Base-by-base conservation (phyloP, 2,113 vertebrate species). In the Callorhinus ursinus region DNA sequence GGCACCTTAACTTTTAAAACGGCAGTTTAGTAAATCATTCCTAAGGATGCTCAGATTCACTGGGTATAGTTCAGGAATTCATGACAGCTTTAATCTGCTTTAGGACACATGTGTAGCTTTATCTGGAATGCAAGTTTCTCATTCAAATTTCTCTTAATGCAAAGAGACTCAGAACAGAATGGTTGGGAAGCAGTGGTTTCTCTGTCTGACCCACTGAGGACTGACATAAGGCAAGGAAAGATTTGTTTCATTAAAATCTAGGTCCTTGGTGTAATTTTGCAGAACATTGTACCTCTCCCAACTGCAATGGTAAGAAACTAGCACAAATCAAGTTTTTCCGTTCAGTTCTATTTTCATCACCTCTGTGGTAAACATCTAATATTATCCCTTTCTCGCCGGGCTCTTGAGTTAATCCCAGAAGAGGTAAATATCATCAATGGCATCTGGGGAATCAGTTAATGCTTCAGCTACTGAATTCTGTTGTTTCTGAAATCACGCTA, bases 221-320 rank as follows among this genome's bases (percentile, higher is more conserved):
- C 87, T 96, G 87, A 65, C 59, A 69, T 11, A 53, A 67, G n/a
- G 59, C 93, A 97, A 97, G 74, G 39, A 88, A 90, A 86, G 39
- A 18, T 93, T 94, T 95, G 39, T 81, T 95, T 98, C 96, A 81
- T 98, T 98, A 95, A 97, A 98, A 92, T 72, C 79, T 42, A 84
- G 53, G 81, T 94, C 92, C 94, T 97, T 93, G 7, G 84, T 93
- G 82, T 59, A 79, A 84, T 96, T 97, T 96, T 97, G 76, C 31
- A 95, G 74, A 96, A 88, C 7, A 85, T 24, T 49, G 12, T n/a
- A 51, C 0, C 57, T 93, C 86, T 88, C 86, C 69, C 61, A 89
- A 90, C 91, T 67, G 69, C 55, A 49, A 80, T 46, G 28, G 21
- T 39, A 89, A 90, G 55, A 87, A 87, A 87, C n/a, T 42, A 59